These are phyloP conservation scores for Cydia fagiglandana DNA, from an alignment of 1,140 invertebrate species.

Conservation along the genomic window DNA sequence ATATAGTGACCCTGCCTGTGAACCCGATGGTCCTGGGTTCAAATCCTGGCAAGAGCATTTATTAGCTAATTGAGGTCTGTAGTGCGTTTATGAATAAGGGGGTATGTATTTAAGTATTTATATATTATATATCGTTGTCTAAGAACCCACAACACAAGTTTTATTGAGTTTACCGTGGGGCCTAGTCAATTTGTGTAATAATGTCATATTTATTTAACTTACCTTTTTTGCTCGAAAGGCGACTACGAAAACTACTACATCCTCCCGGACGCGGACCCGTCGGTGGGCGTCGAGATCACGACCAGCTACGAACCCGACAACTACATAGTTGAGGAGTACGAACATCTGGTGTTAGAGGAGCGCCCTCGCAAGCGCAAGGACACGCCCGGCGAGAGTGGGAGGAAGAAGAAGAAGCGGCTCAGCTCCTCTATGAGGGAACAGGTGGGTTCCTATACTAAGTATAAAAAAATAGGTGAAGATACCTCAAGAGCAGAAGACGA, in stretches of 20 bases:
- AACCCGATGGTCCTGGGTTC: too few species aligned
- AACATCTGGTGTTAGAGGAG: slow-evolving; percentile 63
- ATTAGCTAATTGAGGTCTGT: too few species aligned
- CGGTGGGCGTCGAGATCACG: slow-evolving; percentile 64
- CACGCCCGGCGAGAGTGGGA: slow-evolving; percentile 43
- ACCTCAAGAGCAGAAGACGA: too few species aligned
- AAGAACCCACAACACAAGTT: too few species aligned
- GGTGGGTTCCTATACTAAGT: slow-evolving; percentile 36
- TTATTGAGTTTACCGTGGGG: too few species aligned
- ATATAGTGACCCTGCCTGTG: too few species aligned
- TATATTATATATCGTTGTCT: too few species aligned
- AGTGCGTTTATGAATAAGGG: too few species aligned
- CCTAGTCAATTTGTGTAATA: too few species aligned
- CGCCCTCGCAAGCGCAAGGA: slow-evolving; percentile 56
- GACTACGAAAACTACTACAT: slow-evolving; percentile 59
- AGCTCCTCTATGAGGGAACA: slow-evolving; percentile 44
- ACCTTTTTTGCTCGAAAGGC: neutral
- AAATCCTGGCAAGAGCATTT: too few species aligned
- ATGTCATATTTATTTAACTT: too few species aligned
- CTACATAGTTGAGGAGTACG: slow-evolving; percentile 67
- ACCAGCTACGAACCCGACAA: slow-evolving; percentile 69
- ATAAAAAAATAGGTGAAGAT: neutral
- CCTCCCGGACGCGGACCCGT: slow-evolving; percentile 66
- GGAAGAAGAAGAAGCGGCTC: slow-evolving; percentile 52
- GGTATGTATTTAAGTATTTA: too few species aligned